These are phyloP conservation scores for Terrapene triunguis DNA, from an alignment of 2,113 vertebrate genomes.

Conservation along the genomic window DNA sequence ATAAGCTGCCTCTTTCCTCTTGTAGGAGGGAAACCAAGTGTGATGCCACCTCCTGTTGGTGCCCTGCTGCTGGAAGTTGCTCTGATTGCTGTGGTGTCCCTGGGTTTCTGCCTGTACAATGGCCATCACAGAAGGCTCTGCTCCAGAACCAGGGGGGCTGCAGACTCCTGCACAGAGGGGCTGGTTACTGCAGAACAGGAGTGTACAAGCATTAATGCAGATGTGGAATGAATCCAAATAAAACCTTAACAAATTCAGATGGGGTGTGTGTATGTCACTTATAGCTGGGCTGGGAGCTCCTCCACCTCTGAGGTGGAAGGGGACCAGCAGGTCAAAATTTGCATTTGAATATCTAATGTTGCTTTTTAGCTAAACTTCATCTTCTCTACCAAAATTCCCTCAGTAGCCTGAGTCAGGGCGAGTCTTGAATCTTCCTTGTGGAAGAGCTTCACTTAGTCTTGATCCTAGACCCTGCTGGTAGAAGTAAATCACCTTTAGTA, in stretches of 20 bases:
- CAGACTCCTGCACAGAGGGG: not conserved
- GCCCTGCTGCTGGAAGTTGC: not conserved
- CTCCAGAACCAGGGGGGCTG: not conserved
- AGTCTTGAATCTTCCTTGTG: not conserved
- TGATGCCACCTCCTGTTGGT: not conserved
- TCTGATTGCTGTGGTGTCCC: not conserved
- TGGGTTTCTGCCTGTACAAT: not conserved
- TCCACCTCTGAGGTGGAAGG: too few species aligned
- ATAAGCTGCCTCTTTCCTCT: not conserved
- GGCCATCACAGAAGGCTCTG: not conserved
- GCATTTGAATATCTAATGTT: too few species aligned
- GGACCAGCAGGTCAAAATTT: too few species aligned
- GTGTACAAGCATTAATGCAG: not conserved
- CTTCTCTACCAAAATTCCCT: not conserved
- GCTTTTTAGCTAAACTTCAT: too few species aligned
- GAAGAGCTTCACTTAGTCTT: too few species aligned
- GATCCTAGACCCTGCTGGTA: not conserved
- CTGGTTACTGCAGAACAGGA: not conserved
- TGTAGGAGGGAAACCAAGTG: not conserved
- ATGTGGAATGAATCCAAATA: not conserved
- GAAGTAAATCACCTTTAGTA: not conserved
- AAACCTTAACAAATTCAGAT: not conserved
- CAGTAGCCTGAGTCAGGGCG: not conserved
- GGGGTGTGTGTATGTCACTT: not conserved
- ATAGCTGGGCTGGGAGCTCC: not conserved